phyloP scores from a whole-genome alignment of 1,140 invertebrate genomes.

The Potamilus streckersoni region DNA sequence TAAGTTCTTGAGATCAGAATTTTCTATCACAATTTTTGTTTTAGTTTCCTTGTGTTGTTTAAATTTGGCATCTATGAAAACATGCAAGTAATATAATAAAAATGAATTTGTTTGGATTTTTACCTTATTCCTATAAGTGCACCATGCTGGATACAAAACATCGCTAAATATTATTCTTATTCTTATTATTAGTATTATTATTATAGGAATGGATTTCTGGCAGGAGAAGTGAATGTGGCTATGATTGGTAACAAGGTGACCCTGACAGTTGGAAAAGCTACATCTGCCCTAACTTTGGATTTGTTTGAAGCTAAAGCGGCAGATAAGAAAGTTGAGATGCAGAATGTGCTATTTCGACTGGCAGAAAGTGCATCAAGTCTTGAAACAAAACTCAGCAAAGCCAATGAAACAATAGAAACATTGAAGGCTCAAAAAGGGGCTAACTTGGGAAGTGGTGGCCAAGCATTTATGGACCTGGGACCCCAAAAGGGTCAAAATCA shows the following conservation, averaged over 20 bases:
- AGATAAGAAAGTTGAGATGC: conserved; percentile 56
- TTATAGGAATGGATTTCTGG: conserved; percentile 52
- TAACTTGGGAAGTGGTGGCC: conserved; percentile 12
- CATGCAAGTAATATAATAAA: not conserved
- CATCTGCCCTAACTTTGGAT: conserved; percentile 41
- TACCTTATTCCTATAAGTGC: not conserved
- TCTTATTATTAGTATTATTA: conserved; percentile 19
- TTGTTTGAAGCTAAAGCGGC: conserved; percentile 59
- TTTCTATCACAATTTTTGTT: too few species aligned
- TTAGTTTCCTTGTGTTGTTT: not conserved
- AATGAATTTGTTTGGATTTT: not conserved
- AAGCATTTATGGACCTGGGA: conserved; percentile 46
- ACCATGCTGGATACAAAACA: not conserved
- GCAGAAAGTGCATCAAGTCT: conserved; percentile 42
- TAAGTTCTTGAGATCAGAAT: too few species aligned
- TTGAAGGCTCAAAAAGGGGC: conserved; percentile 40
- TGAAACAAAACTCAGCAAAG: conserved; percentile 41
- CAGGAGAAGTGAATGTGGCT: conserved; percentile 46
- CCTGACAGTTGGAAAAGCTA: conserved; percentile 50
- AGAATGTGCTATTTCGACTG: conserved; percentile 52
- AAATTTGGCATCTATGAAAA: not conserved
- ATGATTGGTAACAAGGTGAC: conserved; percentile 49
- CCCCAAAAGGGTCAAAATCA: conserved; percentile 44
- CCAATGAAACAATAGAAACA: conserved; percentile 49
- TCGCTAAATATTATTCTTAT: too few species aligned